Evolutionary conservation across 2,113 vertebrate species (phyloP), one percentile per base, ranked within the genome.

Genomic region (Notothenia rossii): DNA sequence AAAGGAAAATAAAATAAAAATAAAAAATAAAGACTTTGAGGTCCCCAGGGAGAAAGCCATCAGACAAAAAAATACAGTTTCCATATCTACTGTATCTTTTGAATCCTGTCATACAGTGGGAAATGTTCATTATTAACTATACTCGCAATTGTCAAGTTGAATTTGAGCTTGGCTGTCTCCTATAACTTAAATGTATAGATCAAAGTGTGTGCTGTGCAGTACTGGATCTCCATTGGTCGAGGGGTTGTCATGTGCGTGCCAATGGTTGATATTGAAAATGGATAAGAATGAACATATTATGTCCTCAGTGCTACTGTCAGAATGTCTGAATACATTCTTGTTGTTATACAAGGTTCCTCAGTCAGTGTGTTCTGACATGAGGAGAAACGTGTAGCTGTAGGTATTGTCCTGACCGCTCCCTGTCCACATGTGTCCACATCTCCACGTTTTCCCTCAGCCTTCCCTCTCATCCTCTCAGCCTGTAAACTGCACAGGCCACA

Each of bases 401-500:
- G 33, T n/a, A 10, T 12, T 60, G 22, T 63, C 25, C 11, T n/a
- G 72, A 4, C 7, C 17, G 13, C 60, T 83, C 62, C 78, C 66
- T 65, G 33, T 54, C 43, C 56, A 36, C 48, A 53, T 10, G 49
- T 50, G 20, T 75, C 79, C 89, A 76, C 73, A 79, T 85, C 70
- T 92, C 88, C 91, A 72, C 63, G 91, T 92, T 94, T 94, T 89
- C 43, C 67, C 55, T 81, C 76, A 67, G 50, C 66, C 73, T 85
- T n/a, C 76, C 75, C 82, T 87, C 77, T 86, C 90, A 89, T 87
- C 90, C 88, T 85, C 88, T 92, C 89, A 81, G 85, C 77, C 88
- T 91, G 84, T 69, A 25, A 72, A 54, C 58, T 40, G 85, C 58
- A 83, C 86, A 88, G 87, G 91, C 91, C 88, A 91, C 75, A 63